These are phyloP conservation scores for Rhinoptilus africanus DNA, from an alignment of 2,113 vertebrate genomes.

Conservation along the genomic window DNA sequence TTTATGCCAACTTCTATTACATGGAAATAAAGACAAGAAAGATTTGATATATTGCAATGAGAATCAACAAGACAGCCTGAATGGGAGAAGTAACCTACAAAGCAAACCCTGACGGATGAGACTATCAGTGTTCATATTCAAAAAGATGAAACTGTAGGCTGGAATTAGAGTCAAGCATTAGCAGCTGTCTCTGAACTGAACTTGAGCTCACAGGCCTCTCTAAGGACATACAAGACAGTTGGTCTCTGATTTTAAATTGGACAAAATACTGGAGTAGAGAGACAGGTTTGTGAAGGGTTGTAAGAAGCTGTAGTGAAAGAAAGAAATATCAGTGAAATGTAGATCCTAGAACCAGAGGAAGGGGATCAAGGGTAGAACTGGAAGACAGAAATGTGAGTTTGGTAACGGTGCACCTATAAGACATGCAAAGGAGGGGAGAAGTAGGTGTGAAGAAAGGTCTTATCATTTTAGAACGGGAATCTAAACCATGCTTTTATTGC, in stretches of 20 bases:
- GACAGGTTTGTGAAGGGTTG: background rate
- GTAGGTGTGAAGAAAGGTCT: background rate
- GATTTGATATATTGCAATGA: background rate
- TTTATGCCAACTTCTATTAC: background rate
- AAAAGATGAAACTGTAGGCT: background rate
- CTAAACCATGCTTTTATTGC: background rate
- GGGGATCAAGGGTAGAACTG: background rate
- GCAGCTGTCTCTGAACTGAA: background rate
- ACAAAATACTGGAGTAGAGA: background rate
- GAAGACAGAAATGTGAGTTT: background rate
- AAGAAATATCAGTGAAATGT: background rate
- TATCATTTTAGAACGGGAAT: background rate
- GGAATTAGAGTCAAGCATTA: background rate
- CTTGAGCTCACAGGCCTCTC: background rate
- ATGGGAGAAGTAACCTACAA: background rate
- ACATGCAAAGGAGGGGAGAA: background rate
- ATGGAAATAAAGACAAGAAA: background rate
- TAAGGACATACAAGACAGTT: background rate
- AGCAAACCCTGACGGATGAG: background rate
- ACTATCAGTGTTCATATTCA: background rate
- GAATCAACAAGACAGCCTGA: background rate
- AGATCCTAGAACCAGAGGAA: background rate
- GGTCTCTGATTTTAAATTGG: background rate
- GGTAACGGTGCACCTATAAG: background rate
- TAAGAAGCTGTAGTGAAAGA: background rate